Conservation (phyloP, 2,113 vertebrate genomes). For the Candoia aspera region DNA sequence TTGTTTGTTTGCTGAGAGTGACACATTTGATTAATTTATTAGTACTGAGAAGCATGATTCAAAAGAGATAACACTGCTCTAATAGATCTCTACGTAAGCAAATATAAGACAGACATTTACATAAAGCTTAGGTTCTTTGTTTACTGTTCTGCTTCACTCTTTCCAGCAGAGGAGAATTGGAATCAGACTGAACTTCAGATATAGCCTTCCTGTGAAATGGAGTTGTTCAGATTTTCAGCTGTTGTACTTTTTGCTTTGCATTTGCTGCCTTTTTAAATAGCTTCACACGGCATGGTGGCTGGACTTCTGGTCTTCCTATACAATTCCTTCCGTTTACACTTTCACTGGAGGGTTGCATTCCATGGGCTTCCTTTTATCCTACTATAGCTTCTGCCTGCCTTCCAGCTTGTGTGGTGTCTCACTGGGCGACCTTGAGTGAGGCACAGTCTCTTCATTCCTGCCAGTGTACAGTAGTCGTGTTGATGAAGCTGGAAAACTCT, state of each 20-base stretch:
- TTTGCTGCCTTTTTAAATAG: background rate
- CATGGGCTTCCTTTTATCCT: background rate
- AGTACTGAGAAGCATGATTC: slow-evolving; percentile 12
- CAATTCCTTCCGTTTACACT: background rate
- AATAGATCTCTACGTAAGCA: slow-evolving; percentile 14
- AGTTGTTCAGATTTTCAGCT: background rate
- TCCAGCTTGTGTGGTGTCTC: background rate
- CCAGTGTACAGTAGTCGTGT: background rate
- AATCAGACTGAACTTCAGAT: background rate
- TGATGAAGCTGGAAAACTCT: background rate
- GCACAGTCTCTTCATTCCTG: background rate
- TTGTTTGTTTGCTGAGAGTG: slow-evolving; percentile 10
- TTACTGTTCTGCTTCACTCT: slow-evolving; percentile 19
- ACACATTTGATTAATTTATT: background rate
- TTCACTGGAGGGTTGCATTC: background rate
- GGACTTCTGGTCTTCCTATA: background rate
- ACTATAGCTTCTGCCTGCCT: background rate
- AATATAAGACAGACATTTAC: slow-evolving; percentile 23
- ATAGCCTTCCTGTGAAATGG: background rate
- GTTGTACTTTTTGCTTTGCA: background rate
- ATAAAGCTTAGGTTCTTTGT: slow-evolving; percentile 16
- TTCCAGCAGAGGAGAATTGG: slow-evolving; percentile 13
- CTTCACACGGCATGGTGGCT: background rate
- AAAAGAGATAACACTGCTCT: background rate
- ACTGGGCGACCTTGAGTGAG: background rate